Conservation (phyloP, 1,140 invertebrate species). For the Caenorhabditis remanei region DNA sequence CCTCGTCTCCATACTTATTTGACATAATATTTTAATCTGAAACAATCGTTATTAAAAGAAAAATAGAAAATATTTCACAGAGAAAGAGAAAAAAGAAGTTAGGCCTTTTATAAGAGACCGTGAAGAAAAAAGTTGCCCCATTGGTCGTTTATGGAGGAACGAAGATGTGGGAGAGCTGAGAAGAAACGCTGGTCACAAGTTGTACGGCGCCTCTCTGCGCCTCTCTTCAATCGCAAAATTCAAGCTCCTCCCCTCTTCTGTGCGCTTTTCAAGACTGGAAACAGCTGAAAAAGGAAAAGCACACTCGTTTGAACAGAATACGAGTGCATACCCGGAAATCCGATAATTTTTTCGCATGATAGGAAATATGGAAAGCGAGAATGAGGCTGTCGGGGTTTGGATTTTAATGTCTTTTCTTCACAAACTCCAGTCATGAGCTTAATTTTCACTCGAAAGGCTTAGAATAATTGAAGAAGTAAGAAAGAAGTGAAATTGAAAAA, state of each 20-base stretch:
- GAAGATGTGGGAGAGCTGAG: neutral
- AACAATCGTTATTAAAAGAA: neutral
- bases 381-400: neutral
- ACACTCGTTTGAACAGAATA: neutral
- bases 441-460: too few relatives aligned
- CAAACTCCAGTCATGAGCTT: neutral
- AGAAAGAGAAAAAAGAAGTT: neutral
- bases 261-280: constrained; percentile 13
- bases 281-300: constrained; percentile 16
- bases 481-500: too few relatives aligned
- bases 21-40: constrained; percentile 14
- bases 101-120: neutral
- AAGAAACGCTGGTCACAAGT: constrained; percentile 37
- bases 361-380: neutral
- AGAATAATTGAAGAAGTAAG: too few relatives aligned
- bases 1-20: constrained; percentile 49
- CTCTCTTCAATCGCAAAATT: neutral
- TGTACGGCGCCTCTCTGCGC: neutral
- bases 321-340: constrained; percentile 10
- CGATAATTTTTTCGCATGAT: constrained; percentile 8
- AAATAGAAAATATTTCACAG: neutral
- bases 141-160: constrained; percentile 19
- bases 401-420: neutral
- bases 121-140: neutral
- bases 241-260: neutral